Conservation (phyloP, 2,797 vertebrate species). For the Parauchenoglanis punctatus region DNA sequence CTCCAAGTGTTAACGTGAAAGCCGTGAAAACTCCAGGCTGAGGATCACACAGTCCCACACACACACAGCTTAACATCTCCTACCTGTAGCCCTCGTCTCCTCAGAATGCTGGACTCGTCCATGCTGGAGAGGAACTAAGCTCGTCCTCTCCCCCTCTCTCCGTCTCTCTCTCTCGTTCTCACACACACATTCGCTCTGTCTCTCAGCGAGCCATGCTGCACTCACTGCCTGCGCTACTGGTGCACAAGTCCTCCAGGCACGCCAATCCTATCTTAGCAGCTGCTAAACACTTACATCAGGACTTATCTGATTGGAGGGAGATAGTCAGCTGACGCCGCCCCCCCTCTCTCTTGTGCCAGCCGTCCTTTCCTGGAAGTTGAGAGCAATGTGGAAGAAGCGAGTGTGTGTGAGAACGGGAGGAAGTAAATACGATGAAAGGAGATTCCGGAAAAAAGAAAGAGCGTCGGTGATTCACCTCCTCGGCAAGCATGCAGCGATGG, state of each 20-base stretch:
- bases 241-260: conserved; percentile 61
- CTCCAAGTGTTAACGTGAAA: conserved; percentile 58
- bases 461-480: conserved; percentile 64
- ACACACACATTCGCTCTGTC: conserved; percentile 65
- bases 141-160: conserved; percentile 19
- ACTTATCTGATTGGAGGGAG: conserved; percentile 88
- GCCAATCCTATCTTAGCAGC: conserved; percentile 88
- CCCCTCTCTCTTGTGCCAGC: conserved; percentile 69
- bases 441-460: conserved; percentile 9
- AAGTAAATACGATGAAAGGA: conserved; percentile 23
- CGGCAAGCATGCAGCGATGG: background rate
- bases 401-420: conserved; percentile 4
- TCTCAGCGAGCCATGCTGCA: conserved; percentile 80
- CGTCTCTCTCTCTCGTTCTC: conserved; percentile 55
- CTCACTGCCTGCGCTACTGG: conserved; percentile 59
- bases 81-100: conserved; percentile 93
- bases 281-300: conserved; percentile 92
- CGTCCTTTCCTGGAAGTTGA: conserved; percentile 86
- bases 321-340: conserved; percentile 84
- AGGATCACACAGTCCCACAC: conserved; percentile 35
- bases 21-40: conserved; percentile 62
- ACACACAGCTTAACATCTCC: conserved; percentile 58
- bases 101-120: conserved; percentile 93
- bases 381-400: conserved; percentile 63
- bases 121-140: conserved; percentile 70